These are phyloP conservation scores for Motacilla alba DNA, from an alignment of 2,113 vertebrate species.

Conservation along the genomic window DNA sequence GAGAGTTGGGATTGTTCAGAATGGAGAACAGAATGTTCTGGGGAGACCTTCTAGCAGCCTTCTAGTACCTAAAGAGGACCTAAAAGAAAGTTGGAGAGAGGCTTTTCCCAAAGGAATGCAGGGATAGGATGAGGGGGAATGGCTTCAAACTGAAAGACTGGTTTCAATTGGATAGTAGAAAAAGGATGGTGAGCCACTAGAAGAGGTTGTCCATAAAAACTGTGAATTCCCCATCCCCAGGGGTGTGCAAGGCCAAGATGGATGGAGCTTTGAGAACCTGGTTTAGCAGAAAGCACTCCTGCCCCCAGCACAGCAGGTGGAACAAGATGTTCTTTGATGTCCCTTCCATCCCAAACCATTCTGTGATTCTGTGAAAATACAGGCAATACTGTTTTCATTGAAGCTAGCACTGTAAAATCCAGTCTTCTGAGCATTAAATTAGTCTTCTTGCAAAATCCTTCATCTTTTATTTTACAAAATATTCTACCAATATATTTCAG, in stretches of 20 bases:
- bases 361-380: not conserved
- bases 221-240: not conserved
- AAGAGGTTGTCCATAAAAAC: not conserved
- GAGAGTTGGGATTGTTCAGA: not conserved
- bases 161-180: not conserved
- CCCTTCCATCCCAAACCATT: not conserved
- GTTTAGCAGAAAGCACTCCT: not conserved
- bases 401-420: not conserved
- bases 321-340: not conserved
- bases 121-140: not conserved
- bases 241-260: fast-evolving
- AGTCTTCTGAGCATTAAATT: not conserved
- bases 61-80: not conserved
- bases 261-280: not conserved
- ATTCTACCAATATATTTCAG: not conserved
- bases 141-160: not conserved
- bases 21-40: not conserved
- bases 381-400: not conserved
- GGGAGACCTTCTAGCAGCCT: not conserved
- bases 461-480: not conserved
- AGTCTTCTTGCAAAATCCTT: not conserved
- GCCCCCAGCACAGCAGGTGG: no score
- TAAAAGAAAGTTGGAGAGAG: not conserved
- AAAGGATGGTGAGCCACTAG: not conserved
- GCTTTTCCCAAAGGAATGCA: not conserved